Evolutionary conservation across 2,888 invertebrate species (phyloP).

Genomic region (Rapana venosa): DNA sequence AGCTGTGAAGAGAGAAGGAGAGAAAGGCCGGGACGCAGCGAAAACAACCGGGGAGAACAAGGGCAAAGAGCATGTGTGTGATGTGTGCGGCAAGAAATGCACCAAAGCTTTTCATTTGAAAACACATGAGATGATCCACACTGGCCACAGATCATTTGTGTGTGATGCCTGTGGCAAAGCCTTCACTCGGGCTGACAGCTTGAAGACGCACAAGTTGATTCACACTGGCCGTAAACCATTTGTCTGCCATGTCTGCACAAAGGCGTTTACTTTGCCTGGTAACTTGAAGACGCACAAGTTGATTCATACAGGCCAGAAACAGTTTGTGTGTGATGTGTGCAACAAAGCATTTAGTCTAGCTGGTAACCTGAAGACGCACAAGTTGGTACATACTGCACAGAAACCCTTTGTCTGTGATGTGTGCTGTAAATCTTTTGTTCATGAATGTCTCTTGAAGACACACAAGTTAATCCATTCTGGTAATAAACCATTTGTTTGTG

Average conservation of each 20-base stretch:
- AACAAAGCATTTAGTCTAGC: neutral
- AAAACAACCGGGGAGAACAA: neutral
- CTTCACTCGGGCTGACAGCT: neutral
- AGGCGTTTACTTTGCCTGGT: neutral
- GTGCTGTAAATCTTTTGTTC: neutral
- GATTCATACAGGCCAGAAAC: constrained; percentile 24
- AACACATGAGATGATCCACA: neutral
- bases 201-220: neutral
- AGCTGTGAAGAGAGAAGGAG: neutral
- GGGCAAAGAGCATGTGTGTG: neutral
- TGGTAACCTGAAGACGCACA: neutral
- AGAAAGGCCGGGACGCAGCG: neutral
- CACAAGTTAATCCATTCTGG: neutral
- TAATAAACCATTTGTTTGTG: neutral
- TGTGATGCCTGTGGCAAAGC: neutral
- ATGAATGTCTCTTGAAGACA: neutral
- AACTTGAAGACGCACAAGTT: constrained; percentile 21
- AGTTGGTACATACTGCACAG: constrained; percentile 1
- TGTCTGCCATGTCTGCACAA: neutral
- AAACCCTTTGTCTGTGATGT: constrained; percentile 25
- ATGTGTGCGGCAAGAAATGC: neutral
- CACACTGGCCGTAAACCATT: neutral
- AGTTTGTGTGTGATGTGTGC: constrained; percentile 19
- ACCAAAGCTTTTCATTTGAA: neutral
- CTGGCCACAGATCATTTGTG: neutral